These are phyloP conservation scores for Carlito syrichta DNA, from an alignment of 2,113 vertebrate species.

Conservation along the genomic window DNA sequence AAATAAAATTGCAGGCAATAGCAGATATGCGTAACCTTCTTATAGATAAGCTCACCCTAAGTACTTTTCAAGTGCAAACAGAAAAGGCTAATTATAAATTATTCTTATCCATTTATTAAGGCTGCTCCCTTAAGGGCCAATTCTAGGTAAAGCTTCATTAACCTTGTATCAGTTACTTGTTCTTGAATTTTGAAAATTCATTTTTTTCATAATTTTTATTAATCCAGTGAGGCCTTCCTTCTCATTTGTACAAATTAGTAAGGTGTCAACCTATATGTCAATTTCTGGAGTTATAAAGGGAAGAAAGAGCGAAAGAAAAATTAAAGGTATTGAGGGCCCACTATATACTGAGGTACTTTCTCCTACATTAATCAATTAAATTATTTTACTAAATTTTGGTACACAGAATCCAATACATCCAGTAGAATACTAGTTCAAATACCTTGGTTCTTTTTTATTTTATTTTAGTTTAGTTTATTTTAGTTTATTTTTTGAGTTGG, in stretches of 20 bases:
- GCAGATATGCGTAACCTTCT: slow-evolving; percentile 11
- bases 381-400: background rate
- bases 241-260: slow-evolving; percentile 17
- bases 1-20: background rate
- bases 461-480: too few species aligned
- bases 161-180: slow-evolving; percentile 32
- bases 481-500: too few species aligned
- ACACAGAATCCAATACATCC: background rate
- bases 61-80: slow-evolving; percentile 8
- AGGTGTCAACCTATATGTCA: background rate
- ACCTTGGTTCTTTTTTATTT: too few species aligned
- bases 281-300: background rate
- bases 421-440: background rate
- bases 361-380: background rate
- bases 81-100: slow-evolving; percentile 62
- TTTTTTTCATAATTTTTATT: slow-evolving; percentile 3
- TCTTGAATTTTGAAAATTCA: slow-evolving; percentile 35
- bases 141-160: slow-evolving; percentile 45
- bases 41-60: slow-evolving; percentile 37
- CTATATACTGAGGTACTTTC: background rate
- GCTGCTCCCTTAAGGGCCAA: slow-evolving; percentile 25
- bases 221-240: background rate
- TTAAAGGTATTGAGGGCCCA: background rate
- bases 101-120: slow-evolving; percentile 52
- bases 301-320: background rate